Percentiles rank a stretch among this genome's conserved stretches.
Conservation (phyloP, 2,113 vertebrate species). For the Coracopsis vasa region DNA sequence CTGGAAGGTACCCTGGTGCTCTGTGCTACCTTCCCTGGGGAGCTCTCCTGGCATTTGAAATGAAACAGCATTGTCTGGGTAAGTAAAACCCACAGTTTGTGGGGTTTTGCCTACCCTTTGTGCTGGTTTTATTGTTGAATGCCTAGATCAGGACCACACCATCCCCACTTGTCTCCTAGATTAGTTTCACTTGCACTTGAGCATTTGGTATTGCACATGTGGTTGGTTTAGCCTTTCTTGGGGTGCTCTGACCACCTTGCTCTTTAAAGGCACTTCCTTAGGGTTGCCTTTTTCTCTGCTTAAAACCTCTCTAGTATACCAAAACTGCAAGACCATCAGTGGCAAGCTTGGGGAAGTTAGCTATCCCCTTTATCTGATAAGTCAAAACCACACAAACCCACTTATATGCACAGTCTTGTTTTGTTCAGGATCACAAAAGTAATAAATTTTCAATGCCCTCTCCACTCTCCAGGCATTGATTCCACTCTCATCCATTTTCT, state of each 20-base stretch:
- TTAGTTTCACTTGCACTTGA: not conserved
- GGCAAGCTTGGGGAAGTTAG: not conserved
- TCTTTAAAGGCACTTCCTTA: not conserved
- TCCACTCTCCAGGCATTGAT: not conserved
- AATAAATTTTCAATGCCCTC: not conserved
- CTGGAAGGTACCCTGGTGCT: not conserved
- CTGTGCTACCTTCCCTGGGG: not conserved
- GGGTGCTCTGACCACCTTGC: not conserved
- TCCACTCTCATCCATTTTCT: not conserved
- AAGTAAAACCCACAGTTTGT: not conserved
- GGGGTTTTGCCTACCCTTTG: not conserved
- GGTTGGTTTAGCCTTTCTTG: not conserved
- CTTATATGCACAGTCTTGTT: accelerated
- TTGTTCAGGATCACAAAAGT: not conserved
- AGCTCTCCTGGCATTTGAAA: not conserved
- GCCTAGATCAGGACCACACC: not conserved
- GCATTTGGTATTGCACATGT: not conserved
- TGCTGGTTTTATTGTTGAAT: not conserved
- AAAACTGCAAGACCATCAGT: not conserved
- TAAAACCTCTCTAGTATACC: not conserved
- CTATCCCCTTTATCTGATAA: not conserved
- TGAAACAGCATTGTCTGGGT: not conserved
- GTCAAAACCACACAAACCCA: not conserved
- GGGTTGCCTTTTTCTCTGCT: not conserved
- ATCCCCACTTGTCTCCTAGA: not conserved